Percentiles rank a stretch among this genome's conserved stretches.
Evolutionary conservation across 1,140 invertebrate species (phyloP).

Genomic region (Aphelenchoides besseyi): DNA sequence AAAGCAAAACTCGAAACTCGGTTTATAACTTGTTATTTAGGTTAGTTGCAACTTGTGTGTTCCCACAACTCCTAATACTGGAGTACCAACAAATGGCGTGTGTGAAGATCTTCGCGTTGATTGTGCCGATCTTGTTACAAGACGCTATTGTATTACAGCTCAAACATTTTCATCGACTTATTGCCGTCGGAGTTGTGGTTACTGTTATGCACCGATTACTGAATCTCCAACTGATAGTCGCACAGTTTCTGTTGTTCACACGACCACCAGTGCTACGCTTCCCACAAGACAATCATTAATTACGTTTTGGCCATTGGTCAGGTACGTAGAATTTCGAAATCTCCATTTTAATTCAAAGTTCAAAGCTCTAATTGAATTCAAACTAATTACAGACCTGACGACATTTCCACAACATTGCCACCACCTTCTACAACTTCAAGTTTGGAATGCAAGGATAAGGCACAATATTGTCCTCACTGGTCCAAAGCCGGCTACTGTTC

Average conservation of each 20-base stretch:
- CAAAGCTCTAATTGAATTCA: background rate
- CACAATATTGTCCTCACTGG: conserved; percentile 60
- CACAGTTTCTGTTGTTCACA: background rate
- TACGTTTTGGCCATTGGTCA: conserved; percentile 45
- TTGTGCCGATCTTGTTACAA: conserved; percentile 58
- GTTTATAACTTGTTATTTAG: too few species aligned
- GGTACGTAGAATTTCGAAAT: conserved; percentile 16
- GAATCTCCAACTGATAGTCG: conserved; percentile 41
- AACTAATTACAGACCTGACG: conserved; percentile 11
- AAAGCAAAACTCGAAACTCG: too few species aligned
- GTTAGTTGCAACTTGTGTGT: conserved; percentile 52
- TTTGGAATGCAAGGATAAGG: conserved; percentile 54
- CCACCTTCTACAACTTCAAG: conserved; percentile 32
- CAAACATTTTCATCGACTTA: conserved; percentile 54
- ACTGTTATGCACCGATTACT: conserved; percentile 54
- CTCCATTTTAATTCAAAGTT: background rate
- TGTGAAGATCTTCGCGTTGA: conserved; percentile 64
- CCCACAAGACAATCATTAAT: conserved; percentile 41
- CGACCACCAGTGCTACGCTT: conserved; percentile 30
- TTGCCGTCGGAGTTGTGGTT: conserved; percentile 58
- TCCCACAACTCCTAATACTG: too few species aligned
- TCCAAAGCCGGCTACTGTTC: conserved; percentile 57
- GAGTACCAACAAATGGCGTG: conserved; percentile 24
- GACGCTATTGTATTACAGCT: conserved; percentile 58
- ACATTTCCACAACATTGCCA: conserved; percentile 6